Conservation (phyloP, 2,888 invertebrate species). For the Hyppa rectilinea region DNA sequence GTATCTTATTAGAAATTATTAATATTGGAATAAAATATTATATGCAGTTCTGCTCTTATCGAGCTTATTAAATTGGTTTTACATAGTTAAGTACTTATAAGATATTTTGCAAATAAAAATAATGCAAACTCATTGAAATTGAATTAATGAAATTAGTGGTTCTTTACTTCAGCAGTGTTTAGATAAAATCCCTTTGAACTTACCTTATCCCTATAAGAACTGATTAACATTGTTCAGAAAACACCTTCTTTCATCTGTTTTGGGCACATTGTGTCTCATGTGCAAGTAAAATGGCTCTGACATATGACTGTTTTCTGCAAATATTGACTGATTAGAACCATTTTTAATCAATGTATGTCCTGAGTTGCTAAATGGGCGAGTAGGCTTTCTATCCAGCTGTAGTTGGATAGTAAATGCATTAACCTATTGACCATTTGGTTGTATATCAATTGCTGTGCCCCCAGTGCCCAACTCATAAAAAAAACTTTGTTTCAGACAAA, state of each 20-base stretch:
- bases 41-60: neutral
- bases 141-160: too few species aligned
- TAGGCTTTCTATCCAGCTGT: neutral
- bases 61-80: neutral
- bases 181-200: neutral
- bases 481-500: too few species aligned
- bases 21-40: neutral
- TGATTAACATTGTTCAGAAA: neutral
- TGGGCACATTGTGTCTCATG: too few species aligned
- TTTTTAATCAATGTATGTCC: too few species aligned
- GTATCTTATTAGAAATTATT: constrained; percentile 12
- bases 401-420: neutral
- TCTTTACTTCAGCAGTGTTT: too few species aligned
- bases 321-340: neutral
- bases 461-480: too few species aligned
- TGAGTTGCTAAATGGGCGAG: neutral
- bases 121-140: neutral
- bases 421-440: too few species aligned
- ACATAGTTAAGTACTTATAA: too few species aligned
- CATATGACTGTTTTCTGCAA: neutral
- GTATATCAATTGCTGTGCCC: too few species aligned
- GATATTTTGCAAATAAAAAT: neutral
- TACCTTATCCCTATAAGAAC: neutral
- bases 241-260: neutral
- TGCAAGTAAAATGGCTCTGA: neutral